Evolutionary conservation across 2,888 invertebrate species (phyloP).

Genomic region (Drosophila percnosoma): DNA sequence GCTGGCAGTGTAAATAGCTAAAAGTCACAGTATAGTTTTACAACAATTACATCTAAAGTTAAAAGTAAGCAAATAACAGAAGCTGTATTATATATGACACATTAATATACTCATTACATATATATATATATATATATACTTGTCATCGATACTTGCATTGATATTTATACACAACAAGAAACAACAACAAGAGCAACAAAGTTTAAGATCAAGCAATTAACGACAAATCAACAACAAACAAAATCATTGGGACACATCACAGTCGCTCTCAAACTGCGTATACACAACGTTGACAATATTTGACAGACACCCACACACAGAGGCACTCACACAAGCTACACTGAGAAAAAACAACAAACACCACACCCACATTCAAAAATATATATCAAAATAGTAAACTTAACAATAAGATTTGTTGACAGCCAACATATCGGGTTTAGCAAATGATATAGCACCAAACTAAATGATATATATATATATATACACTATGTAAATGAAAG

Average conservation of each 20-base stretch:
- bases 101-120: slow-evolving; percentile 16
- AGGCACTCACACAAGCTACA: slow-evolving; percentile 26
- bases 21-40: neutral
- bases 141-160: slow-evolving; percentile 42
- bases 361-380: slow-evolving; percentile 18
- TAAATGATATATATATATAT: neutral
- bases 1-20: slow-evolving; percentile 55
- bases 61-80: slow-evolving; percentile 58
- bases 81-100: slow-evolving; percentile 65
- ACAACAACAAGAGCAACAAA: slow-evolving; percentile 47
- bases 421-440: slow-evolving; percentile 63
- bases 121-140: slow-evolving; percentile 39
- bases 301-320: slow-evolving; percentile 24
- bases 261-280: slow-evolving; percentile 37
- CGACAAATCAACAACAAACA: slow-evolving; percentile 70
- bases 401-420: slow-evolving; percentile 50
- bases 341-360: slow-evolving; percentile 3
- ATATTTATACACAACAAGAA: slow-evolving; percentile 10
- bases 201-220: slow-evolving; percentile 65
- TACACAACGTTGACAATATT: slow-evolving; percentile 68
- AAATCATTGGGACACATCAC: slow-evolving; percentile 40
- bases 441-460: slow-evolving; percentile 42
- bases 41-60: slow-evolving; percentile 4
- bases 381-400: slow-evolving; percentile 17
- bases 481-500: slow-evolving; percentile 21